phyloP scores from a whole-genome alignment of 2,113 vertebrate species.

The Poeciliopsis occidentalis region DNA sequence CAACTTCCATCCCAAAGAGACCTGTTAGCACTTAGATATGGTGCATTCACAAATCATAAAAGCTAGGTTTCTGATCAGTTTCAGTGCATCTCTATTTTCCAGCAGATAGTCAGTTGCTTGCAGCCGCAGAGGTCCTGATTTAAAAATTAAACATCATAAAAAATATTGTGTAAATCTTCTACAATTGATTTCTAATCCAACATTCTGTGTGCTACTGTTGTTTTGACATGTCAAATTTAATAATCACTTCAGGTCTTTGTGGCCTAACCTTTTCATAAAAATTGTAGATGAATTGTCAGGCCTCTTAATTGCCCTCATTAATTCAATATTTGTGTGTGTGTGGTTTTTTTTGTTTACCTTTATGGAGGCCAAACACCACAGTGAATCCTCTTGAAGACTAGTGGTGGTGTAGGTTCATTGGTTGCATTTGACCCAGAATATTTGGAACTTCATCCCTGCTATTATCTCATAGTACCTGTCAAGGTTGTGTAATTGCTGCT shows the following conservation, averaged over 20 bases:
- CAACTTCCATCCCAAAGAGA: neutral
- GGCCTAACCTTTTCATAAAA: slow-evolving; percentile 4
- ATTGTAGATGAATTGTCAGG: slow-evolving; percentile 8
- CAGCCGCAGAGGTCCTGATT: no score
- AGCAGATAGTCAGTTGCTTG: neutral
- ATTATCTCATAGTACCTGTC: slow-evolving; percentile 62
- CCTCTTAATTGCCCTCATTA: slow-evolving; percentile 30
- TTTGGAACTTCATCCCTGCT: slow-evolving; percentile 56
- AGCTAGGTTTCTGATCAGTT: neutral
- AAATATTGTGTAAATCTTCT: slow-evolving; percentile 9
- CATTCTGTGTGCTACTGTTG: neutral
- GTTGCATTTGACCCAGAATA: slow-evolving; percentile 40
- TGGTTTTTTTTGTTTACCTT: slow-evolving; percentile 20
- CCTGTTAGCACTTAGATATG: neutral
- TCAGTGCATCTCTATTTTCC: neutral
- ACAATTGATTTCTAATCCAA: slow-evolving; percentile 18
- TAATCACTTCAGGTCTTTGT: slow-evolving; percentile 17
- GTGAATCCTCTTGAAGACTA: slow-evolving; percentile 31
- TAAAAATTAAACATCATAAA: slow-evolving; percentile 13
- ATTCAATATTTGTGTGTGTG: slow-evolving; percentile 22
- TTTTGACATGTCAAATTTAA: slow-evolving; percentile 22
- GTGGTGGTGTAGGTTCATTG: slow-evolving; percentile 28
- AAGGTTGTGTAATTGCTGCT: slow-evolving; percentile 61
- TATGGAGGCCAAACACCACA: slow-evolving; percentile 26
- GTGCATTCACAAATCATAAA: neutral